Evolutionary conservation across 2,888 invertebrate species (phyloP), one percentile per base, ranked within the genome.

Genomic region (Auanema freiburgensis): DNA sequence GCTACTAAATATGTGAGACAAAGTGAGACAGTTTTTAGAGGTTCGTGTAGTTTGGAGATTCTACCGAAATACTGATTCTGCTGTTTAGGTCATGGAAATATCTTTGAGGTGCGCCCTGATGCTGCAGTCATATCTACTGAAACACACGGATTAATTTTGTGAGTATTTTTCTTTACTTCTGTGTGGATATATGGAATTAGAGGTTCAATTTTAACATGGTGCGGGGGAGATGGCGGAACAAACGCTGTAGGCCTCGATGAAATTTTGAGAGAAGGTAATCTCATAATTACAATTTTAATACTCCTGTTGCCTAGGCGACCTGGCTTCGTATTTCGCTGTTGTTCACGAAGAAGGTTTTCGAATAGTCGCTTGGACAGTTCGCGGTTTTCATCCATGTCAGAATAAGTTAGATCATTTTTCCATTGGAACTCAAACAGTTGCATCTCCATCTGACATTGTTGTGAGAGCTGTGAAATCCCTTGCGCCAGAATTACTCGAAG

Each of bases 201-300:
- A 14, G 61, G 64, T 23, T 41, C 56, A 12, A 16, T 57, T 12
- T 43, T 67, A 0, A 56, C 62, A 2, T 67, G 62, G 52, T 59
- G 51, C 14, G 67, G 67, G 1, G 67, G 67, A 14, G 40, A 25
- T 12, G 40, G 43, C 14, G 59, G 49, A 0, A 23, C 14, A 3
- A 53, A 21, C 4, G 64, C 58, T 0, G 10, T 23, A 16, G 42
- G 14, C 6, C 60, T 67, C 0, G 6, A 6, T 2, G 63, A 67
- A 18, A 6, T 67, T 21, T 40, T 64, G 2, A 21, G 33, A 14
- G 14, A 25, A 2, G 58, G 58, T 55, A 23, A 24, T 41, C 8
- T 16, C 49, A 33, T 33, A 33, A 33, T 33, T 33, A 33, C 33
- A 33, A 33, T 5, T 8, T 33, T 33, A 33, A 33, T 33, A 33